These are phyloP conservation scores for Hirundichthys speculiger DNA, from an alignment of 2,113 vertebrate species.

Conservation along the genomic window DNA sequence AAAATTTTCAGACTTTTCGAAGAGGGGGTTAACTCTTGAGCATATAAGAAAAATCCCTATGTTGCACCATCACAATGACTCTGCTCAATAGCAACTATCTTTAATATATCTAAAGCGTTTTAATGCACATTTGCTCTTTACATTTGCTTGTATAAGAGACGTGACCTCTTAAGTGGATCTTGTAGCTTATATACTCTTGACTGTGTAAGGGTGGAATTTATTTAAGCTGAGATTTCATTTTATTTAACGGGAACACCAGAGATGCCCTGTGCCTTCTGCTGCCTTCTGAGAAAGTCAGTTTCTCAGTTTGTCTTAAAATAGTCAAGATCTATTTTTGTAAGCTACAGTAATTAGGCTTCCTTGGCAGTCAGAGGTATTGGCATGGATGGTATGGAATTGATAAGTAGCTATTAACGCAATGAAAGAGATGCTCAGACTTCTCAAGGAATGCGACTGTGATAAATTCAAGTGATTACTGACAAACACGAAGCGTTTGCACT, in stretches of 20 bases:
- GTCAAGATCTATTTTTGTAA: constrained; percentile 25
- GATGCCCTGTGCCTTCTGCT: constrained; percentile 8
- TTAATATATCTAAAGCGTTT: constrained; percentile 10
- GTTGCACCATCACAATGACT: too few relatives aligned
- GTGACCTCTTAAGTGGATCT: constrained; percentile 11
- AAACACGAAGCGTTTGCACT: constrained; percentile 43
- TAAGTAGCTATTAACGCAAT: constrained; percentile 15
- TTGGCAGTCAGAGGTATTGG: neutral
- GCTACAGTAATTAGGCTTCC: constrained; percentile 7
- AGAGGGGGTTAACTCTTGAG: too few relatives aligned
- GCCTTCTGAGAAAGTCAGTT: constrained; percentile 9
- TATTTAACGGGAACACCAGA: constrained; percentile 28
- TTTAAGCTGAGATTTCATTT: constrained; percentile 25
- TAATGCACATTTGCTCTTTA: too few relatives aligned
- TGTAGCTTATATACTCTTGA: constrained; percentile 23
- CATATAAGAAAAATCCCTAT: too few relatives aligned
- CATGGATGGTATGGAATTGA: constrained; percentile 6
- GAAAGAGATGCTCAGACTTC: constrained; percentile 34
- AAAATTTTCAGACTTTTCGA: too few relatives aligned
- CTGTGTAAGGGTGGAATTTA: constrained; percentile 40
- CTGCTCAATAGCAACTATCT: too few relatives aligned
- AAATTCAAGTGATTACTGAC: constrained; percentile 44
- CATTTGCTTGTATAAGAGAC: constrained; percentile 8
- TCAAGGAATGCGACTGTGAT: constrained; percentile 47
- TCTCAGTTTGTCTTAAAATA: constrained; percentile 40